A percentile compares a stretch with the other conserved stretches of the same genome.
Conservation (phyloP, 2,797 vertebrate genomes). For the Sylvia borin region DNA sequence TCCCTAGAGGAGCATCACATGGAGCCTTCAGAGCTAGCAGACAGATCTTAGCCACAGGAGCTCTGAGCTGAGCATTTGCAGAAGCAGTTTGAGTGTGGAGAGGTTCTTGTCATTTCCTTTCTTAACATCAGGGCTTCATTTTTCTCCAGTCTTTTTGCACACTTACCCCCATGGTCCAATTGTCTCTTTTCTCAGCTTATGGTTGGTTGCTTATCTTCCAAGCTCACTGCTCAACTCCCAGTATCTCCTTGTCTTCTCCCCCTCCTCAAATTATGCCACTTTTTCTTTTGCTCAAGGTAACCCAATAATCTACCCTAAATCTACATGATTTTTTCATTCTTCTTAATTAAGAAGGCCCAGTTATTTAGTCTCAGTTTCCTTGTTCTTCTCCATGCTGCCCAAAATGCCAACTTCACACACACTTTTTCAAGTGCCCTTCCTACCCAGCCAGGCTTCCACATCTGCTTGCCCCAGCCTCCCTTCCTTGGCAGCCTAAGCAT, state of each 20-base stretch:
- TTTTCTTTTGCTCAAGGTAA: neutral
- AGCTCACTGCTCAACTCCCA: neutral
- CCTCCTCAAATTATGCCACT: neutral
- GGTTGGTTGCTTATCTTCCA: neutral
- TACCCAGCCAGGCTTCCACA: neutral
- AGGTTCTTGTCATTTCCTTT: neutral
- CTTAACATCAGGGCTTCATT: neutral
- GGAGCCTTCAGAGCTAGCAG: neutral
- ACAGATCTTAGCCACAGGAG: neutral
- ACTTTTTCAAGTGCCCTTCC: neutral
- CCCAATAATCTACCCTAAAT: neutral
- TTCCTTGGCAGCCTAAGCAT: neutral
- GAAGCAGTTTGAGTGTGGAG: neutral
- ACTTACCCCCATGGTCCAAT: neutral
- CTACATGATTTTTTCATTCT: neutral
- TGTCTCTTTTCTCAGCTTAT: neutral
- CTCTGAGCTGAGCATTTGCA: neutral
- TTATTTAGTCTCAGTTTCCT: neutral
- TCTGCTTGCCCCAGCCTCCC: neutral
- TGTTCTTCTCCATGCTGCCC: neutral
- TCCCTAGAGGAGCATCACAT: neutral
- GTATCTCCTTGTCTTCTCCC: neutral
- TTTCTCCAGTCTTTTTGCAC: neutral
- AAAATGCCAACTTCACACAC: neutral
- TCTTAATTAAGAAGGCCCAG: neutral